These are phyloP conservation scores for Florisuga fusca DNA, from an alignment of 2,797 vertebrate genomes.

Conservation along the genomic window DNA sequence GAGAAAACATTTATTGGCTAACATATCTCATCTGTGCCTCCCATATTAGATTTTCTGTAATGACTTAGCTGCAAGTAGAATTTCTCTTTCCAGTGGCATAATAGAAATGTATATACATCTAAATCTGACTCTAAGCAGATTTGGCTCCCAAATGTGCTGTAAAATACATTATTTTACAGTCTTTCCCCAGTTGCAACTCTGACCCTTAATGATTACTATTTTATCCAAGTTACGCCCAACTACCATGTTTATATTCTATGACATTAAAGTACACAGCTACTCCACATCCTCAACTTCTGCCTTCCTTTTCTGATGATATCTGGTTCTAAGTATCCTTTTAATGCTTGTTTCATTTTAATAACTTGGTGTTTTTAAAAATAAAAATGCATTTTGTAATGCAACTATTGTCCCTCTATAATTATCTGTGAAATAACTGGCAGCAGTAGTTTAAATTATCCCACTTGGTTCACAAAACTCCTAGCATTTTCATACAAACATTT, in stretches of 20 bases:
- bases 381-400: neutral
- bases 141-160: neutral
- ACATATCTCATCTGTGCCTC: slow-evolving; percentile 11
- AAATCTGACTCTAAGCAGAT: neutral
- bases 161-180: neutral
- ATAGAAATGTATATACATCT: neutral
- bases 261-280: neutral
- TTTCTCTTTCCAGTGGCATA: slow-evolving; percentile 14
- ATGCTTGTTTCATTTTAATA: neutral
- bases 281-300: neutral
- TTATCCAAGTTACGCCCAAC: neutral
- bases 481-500: slow-evolving; percentile 12
- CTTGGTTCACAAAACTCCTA: neutral
- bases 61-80: neutral
- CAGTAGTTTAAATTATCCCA: neutral
- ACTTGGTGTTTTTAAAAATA: rapidly evolving
- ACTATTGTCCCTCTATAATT: neutral
- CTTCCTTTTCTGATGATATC: neutral
- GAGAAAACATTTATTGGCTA: slow-evolving; percentile 17
- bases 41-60: slow-evolving; percentile 44
- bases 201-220: neutral
- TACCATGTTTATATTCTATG: neutral
- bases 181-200: neutral
- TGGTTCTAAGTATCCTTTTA: neutral
- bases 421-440: neutral